Evolutionary conservation across 2,888 invertebrate species (phyloP).

Genomic region (Meandrusa payeni): DNA sequence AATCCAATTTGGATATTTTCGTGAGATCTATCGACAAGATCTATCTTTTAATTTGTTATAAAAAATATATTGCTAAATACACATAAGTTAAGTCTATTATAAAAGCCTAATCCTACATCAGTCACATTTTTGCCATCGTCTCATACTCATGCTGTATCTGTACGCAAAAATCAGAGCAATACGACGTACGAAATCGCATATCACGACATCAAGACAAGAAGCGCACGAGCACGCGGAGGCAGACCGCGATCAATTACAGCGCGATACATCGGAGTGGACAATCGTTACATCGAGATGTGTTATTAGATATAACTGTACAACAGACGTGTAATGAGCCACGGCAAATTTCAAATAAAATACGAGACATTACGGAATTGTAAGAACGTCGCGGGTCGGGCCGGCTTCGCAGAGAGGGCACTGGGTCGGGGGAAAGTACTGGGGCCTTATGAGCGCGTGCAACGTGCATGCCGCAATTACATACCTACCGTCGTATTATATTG

Average conservation of each 20-base stretch:
- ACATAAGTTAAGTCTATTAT: no score
- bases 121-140: no score
- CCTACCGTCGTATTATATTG: slow-evolving; percentile 36
- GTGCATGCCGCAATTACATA: slow-evolving; percentile 64
- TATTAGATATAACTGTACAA: slow-evolving; percentile 59
- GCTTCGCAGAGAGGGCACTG: slow-evolving; percentile 68
- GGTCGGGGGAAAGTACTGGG: slow-evolving; percentile 78
- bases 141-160: slow-evolving; percentile 1
- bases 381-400: slow-evolving; percentile 64
- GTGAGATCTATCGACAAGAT: no score
- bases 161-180: slow-evolving; percentile 5
- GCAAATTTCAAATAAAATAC: slow-evolving; percentile 68
- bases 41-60: no score
- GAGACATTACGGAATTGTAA: slow-evolving; percentile 69
- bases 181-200: slow-evolving; percentile 25
- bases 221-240: slow-evolving; percentile 19
- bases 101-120: no score
- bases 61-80: no score
- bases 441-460: slow-evolving; percentile 59
- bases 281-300: slow-evolving; percentile 41
- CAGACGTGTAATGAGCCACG: slow-evolving; percentile 58
- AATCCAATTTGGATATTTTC: no score
- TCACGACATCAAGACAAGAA: slow-evolving; percentile 31
- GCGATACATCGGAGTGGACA: slow-evolving; percentile 40
- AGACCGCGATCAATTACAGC: slow-evolving; percentile 33